Conservation (phyloP, 2,888 invertebrate genomes). For the Rhagonycha lutea region DNA sequence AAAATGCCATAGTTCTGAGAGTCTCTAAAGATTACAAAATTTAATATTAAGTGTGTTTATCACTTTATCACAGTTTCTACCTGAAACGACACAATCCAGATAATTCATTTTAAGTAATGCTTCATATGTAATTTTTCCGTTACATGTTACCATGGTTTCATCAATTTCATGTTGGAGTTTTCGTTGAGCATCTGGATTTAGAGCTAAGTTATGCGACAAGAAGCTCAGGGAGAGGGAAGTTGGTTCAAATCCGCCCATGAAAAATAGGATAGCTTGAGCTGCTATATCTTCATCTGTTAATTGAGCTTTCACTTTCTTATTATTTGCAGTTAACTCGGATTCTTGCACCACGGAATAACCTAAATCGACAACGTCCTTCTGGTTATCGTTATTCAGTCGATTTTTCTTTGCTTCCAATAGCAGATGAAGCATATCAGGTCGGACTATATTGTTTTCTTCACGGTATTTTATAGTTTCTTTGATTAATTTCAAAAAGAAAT, state of each 20-base stretch:
- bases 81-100: slow-evolving; percentile 62
- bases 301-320: slow-evolving; percentile 4
- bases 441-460: background rate
- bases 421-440: background rate
- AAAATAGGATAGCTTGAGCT: slow-evolving; percentile 61
- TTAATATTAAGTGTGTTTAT: background rate
- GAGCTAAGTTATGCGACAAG: slow-evolving; percentile 61
- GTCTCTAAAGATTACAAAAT: slow-evolving; percentile 32
- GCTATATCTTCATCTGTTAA: slow-evolving; percentile 57
- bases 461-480: background rate
- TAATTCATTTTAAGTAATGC: slow-evolving; percentile 53
- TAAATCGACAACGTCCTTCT: background rate
- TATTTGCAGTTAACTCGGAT: background rate
- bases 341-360: background rate
- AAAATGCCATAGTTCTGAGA: slow-evolving; percentile 41
- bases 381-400: background rate
- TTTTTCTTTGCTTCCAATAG: background rate
- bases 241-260: slow-evolving; percentile 60
- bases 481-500: background rate
- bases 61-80: slow-evolving; percentile 37
- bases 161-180: slow-evolving; percentile 60
- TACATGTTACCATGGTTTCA: slow-evolving; percentile 37
- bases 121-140: slow-evolving; percentile 55
- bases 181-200: slow-evolving; percentile 63
- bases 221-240: slow-evolving; percentile 57